These are phyloP conservation scores for Anomalospiza imberbis DNA, from an alignment of 2,797 vertebrate genomes.

Conservation along the genomic window DNA sequence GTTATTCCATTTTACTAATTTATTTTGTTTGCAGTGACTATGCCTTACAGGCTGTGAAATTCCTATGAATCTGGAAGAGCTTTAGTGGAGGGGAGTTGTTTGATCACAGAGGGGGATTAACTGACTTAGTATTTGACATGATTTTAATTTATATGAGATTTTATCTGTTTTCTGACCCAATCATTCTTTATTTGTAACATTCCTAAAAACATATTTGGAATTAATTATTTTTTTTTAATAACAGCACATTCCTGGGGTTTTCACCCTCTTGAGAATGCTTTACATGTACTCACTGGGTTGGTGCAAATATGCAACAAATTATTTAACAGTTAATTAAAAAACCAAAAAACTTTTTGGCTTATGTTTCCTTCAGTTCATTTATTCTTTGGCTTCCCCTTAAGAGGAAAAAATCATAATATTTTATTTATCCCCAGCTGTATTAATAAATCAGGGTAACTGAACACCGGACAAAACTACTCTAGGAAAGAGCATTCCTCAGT, in stretches of 20 bases:
- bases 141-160: neutral
- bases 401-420: neutral
- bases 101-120: neutral
- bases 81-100: neutral
- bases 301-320: neutral
- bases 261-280: neutral
- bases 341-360: neutral
- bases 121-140: neutral
- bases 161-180: neutral
- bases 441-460: neutral
- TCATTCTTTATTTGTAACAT: neutral
- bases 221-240: neutral
- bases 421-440: neutral
- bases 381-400: neutral
- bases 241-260: fast-evolving
- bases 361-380: neutral
- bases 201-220: neutral
- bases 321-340: neutral
- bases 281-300: neutral
- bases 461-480: neutral
- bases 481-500: neutral
- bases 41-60: neutral
- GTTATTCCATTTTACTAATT: neutral
- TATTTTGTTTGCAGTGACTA: neutral
- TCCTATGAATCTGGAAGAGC: neutral